Evolutionary conservation across 1,140 invertebrate species (phyloP), one percentile per base, ranked within the genome.

Genomic region (Hesperophylax magnus): DNA sequence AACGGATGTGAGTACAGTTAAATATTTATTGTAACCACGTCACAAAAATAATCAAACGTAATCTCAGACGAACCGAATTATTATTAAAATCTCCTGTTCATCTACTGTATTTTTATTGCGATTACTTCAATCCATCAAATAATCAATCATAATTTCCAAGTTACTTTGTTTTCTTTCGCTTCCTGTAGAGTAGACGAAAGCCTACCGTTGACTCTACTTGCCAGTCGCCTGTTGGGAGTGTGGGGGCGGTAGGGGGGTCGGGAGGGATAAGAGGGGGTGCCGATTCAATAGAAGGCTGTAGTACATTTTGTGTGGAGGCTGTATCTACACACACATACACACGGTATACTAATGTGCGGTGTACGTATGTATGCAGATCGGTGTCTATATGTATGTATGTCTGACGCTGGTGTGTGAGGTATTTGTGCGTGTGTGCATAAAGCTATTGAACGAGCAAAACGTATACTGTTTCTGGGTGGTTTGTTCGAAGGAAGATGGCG

Each of bases 361-460:
- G 11, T 47, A 39, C 34, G 34, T 9, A 14, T 47, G 39, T 47
- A 47, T 47, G 39, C 39, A 14, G 39, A 47, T 47, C 8, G 39
- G 39, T 47, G 14, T 9, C 39, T 47, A 47, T 14, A 8, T 47
- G 8, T 14, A 8, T 39, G 63, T 67, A 18, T 67, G 63, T 18
- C 22, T 39, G 63, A 15, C 18, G 39, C 7, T 8, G 39, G 20
- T 22, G 24, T 31, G 63, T 67, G 24, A 2, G 63, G 8, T 27
- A 24, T 34, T 65, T 39, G 63, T 31, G 24, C n/a, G 63, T 67
- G 63, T 67, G 63, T 31, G 63, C 9, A 39, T 31, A 67, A 31
- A 67, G 11, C 63, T 67, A 67, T 67, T 67, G 63, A 67, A 67
- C 63, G 63, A 67, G 63, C 63, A 67, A 39, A 67, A 67, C 31